Base-by-base conservation (phyloP, 1,140 invertebrate species). In the Ectropis grisescens region DNA sequence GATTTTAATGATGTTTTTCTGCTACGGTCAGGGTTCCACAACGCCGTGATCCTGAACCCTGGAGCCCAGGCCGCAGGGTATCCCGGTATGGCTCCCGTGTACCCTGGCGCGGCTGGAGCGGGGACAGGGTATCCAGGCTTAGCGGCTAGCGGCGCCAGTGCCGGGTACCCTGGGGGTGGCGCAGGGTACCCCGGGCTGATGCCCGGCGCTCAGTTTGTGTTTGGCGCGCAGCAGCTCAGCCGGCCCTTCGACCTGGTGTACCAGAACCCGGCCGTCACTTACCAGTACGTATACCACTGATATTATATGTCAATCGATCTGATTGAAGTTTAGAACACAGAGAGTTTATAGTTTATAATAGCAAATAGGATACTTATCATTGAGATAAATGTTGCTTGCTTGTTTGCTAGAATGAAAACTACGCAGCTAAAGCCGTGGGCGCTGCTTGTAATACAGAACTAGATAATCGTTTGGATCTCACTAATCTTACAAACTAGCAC, bases 211-310 rank as follows among this genome's bases (percentile, higher is more conserved):
- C 47, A 38, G 19, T 2, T 5, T 33, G 2, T 22, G 19, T 22
- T 22, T 5, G 22, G 11, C 4, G 12, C 24, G 8, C 24, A 25
- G 10, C 24, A 27, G 14, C 16, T 19, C 15, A 55, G 34, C 27
- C 34, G 45, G 13, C 55, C 57, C n/a, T 66, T 45, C n/a, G 48
- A 57, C 7, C 25, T 61, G 1, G 38, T 30, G 0, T 68, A 67
- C 23, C 60, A 58, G 13, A 47, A 66, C 11, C 58, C 62, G 11
- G 26, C 29, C 11, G 34, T 52, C 5, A 23, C 29, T 13, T 62
- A 59, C 27, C 59, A 60, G 68, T 72, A 37, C 65, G 66, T 50
- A 19, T 8, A n/a, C n/a, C n/a, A n/a, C n/a, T n/a, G n/a, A n/a
- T n/a, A n/a, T n/a, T n/a, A n/a, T n/a, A n/a, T n/a, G n/a, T n/a